These are phyloP conservation scores for Sitophilus oryzae DNA, from an alignment of 1,140 invertebrate species.

Conservation along the genomic window DNA sequence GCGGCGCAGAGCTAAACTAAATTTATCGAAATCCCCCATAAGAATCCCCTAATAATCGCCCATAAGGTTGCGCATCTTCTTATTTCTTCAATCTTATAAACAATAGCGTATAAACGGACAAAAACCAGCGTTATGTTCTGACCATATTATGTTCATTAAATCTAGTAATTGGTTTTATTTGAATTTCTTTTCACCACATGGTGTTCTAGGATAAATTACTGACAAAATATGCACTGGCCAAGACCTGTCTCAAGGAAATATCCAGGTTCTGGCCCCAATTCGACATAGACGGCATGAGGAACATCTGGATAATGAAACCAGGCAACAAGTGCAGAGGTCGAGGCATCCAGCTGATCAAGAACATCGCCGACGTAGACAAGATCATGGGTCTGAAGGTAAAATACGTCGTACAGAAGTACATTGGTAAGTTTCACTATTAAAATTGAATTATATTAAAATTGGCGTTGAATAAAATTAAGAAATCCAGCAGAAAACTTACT, in stretches of 20 bases:
- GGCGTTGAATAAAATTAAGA: no score
- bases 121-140: no score
- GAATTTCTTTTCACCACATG: neutral
- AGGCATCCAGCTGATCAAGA: slow-evolving; percentile 82
- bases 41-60: no score
- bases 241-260: slow-evolving; percentile 50
- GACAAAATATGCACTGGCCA: slow-evolving; percentile 35
- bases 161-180: no score
- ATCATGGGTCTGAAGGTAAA: slow-evolving; percentile 55
- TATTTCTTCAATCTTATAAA: no score
- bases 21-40: no score
- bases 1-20: no score
- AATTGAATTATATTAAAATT: no score
- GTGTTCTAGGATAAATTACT: slow-evolving; percentile 23
- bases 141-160: no score
- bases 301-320: slow-evolving; percentile 95
- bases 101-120: no score
- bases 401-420: slow-evolving; percentile 94
- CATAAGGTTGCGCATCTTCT: no score
- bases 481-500: slow-evolving; percentile 6
- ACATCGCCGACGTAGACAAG: slow-evolving; percentile 77
- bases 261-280: slow-evolving; percentile 71
- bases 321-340: slow-evolving; percentile 87
- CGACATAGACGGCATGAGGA: slow-evolving; percentile 73
- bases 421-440: slow-evolving; percentile 67